Percentiles rank a stretch among this genome's conserved stretches.
These are phyloP conservation scores for Apantesis nais DNA, from an alignment of 2,888 invertebrate species.

Conservation along the genomic window DNA sequence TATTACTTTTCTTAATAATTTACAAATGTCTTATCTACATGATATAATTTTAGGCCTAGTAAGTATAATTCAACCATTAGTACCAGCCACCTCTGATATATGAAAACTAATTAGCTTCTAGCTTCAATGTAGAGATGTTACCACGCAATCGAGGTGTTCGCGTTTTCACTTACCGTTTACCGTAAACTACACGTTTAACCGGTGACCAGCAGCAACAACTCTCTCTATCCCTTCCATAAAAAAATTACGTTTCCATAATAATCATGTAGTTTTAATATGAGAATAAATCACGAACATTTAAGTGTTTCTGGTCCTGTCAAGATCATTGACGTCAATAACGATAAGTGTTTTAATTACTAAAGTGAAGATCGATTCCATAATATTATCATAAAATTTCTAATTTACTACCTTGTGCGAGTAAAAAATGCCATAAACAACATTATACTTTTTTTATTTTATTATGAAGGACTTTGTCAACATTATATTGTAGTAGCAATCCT, in stretches of 20 bases:
- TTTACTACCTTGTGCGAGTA: too few relatives aligned
- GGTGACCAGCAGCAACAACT: conserved; percentile 37
- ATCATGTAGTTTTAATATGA: not conserved
- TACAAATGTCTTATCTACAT: not conserved
- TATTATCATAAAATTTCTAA: too few relatives aligned
- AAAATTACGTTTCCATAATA: conserved; percentile 22
- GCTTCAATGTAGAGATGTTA: conserved; percentile 28
- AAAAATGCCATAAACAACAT: too few relatives aligned
- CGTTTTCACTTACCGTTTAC: conserved; percentile 59
- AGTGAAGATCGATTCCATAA: too few relatives aligned
- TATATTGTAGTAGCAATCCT: too few relatives aligned
- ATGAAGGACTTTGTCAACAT: too few relatives aligned
- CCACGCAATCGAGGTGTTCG: conserved; percentile 50
- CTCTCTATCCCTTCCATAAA: conserved; percentile 43
- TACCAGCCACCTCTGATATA: not conserved
- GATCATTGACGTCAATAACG: too few relatives aligned
- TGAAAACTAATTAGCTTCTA: conserved; percentile 24
- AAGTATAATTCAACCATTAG: not conserved
- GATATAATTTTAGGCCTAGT: not conserved
- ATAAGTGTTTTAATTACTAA: too few relatives aligned
- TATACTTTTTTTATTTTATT: too few relatives aligned
- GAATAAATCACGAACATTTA: not conserved
- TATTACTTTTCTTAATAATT: not conserved
- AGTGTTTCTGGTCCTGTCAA: too few relatives aligned
- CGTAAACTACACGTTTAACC: conserved; percentile 36